Evolutionary conservation across 2,113 vertebrate species (phyloP).

Genomic region (Phylloscopus trochiloides): DNA sequence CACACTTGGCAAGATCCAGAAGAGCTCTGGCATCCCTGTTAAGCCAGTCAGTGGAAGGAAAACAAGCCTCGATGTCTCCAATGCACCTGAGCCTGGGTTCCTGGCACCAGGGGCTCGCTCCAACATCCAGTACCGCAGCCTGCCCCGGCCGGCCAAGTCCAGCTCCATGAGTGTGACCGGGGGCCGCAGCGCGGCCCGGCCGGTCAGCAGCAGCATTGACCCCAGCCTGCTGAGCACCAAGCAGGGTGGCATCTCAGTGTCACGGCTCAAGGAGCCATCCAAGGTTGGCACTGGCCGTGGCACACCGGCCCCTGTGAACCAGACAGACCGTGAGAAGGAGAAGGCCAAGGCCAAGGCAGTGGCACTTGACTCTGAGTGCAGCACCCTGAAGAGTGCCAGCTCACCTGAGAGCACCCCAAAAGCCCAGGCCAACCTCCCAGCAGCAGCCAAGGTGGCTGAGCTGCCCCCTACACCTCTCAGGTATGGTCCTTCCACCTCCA

Average conservation of each 20-base stretch:
- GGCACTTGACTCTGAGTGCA: constrained; percentile 83
- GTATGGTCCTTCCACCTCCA: constrained; percentile 14
- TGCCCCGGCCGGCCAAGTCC: constrained; percentile 94
- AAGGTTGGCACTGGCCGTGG: constrained; percentile 74
- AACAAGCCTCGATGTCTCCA: constrained; percentile 90
- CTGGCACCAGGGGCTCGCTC: constrained; percentile 87
- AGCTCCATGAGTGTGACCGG: constrained; percentile 88
- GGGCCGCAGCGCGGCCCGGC: constrained; percentile 75
- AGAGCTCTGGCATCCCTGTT: constrained; percentile 90
- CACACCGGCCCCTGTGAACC: constrained; percentile 84
- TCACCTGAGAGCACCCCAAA: constrained; percentile 79
- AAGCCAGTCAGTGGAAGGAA: constrained; percentile 87
- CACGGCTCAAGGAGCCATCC: constrained; percentile 83
- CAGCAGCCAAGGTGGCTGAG: constrained; percentile 77
- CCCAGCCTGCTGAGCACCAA: constrained; percentile 83
- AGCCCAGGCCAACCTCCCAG: constrained; percentile 76
- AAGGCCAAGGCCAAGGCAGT: constrained; percentile 92
- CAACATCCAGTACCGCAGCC: constrained; percentile 93
- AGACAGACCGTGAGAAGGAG: constrained; percentile 93
- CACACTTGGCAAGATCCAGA: constrained; percentile 83
- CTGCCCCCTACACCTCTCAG: constrained; percentile 85
- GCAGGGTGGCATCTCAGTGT: constrained; percentile 63
- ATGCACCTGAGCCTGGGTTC: constrained; percentile 80
- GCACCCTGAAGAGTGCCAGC: constrained; percentile 72
- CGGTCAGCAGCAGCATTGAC: constrained; percentile 88